These are phyloP conservation scores for Ginglymostoma cirratum DNA, from an alignment of 2,113 vertebrate species.

Conservation along the genomic window DNA sequence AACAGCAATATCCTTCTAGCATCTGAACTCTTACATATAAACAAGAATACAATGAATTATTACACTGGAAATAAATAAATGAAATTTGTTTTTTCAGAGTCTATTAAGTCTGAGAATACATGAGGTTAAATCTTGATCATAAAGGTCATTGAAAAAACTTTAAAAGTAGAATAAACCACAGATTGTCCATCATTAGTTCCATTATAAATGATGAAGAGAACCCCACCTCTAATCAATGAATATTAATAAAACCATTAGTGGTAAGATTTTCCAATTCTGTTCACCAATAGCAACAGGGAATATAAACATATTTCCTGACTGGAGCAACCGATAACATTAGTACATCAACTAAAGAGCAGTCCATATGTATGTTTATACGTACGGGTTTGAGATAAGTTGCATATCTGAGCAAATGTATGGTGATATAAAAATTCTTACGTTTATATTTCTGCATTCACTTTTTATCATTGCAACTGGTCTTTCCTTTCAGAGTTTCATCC, in stretches of 20 bases:
- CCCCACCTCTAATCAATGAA: not conserved
- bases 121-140: not conserved
- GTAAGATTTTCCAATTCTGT: not conserved
- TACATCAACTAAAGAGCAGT: not conserved
- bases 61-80: not conserved
- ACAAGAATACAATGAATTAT: not conserved
- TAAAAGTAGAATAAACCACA: not conserved
- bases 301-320: not conserved
- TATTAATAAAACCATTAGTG: not conserved
- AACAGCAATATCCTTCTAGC: not conserved
- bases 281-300: not conserved
- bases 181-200: not conserved
- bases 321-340: not conserved
- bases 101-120: not conserved
- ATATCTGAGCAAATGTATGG: not conserved
- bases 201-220: not conserved
- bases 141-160: not conserved
- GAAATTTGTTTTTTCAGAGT: not conserved
- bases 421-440: not conserved
- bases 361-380: not conserved
- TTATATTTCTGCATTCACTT: not conserved
- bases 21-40: not conserved
- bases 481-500: not conserved
- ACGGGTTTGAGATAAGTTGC: not conserved
- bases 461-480: not conserved